Conservation (phyloP, 2,797 vertebrate species). For the Argyrosomus regius region DNA sequence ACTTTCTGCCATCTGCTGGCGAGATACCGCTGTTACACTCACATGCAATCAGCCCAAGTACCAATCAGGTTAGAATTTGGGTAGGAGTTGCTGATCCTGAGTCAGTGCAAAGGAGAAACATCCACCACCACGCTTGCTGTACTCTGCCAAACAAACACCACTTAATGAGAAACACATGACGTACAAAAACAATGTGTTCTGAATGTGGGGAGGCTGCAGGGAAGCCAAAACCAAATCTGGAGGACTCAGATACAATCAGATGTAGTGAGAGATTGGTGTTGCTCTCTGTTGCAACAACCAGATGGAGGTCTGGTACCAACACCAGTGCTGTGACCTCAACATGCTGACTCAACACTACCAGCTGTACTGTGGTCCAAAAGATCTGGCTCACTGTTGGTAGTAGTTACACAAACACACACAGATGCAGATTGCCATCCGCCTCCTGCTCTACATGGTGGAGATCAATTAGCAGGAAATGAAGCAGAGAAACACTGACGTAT, state of each 20-base stretch:
- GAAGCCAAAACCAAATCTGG: conserved; percentile 39
- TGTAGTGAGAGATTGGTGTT: conserved; percentile 57
- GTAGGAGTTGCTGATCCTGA: conserved; percentile 4
- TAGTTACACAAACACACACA: conserved; percentile 51
- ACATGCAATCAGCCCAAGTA: conserved; percentile 1
- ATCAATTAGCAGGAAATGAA: conserved; percentile 77
- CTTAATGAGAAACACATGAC: conserved; percentile 61
- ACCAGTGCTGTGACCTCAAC: conserved; percentile 66
- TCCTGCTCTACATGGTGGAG: conserved; percentile 49
- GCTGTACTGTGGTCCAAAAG: conserved; percentile 55
- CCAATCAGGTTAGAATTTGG: not conserved
- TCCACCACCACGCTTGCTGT: not conserved
- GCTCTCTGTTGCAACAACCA: conserved; percentile 57
- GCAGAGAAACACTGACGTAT: conserved; percentile 61
- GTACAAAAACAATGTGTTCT: conserved; percentile 48
- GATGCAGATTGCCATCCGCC: conserved; percentile 60
- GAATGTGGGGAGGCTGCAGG: conserved; percentile 26
- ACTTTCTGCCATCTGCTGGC: conserved; percentile 82
- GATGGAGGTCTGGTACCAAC: conserved; percentile 71
- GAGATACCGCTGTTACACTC: conserved; percentile 18
- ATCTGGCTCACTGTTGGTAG: conserved; percentile 53
- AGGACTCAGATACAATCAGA: conserved; percentile 50
- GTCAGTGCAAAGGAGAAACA: conserved; percentile 10
- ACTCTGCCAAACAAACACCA: conserved; percentile 40
- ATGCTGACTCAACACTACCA: conserved; percentile 68